These are phyloP conservation scores for Eurois occulta DNA, from an alignment of 2,888 invertebrate species.

Conservation along the genomic window DNA sequence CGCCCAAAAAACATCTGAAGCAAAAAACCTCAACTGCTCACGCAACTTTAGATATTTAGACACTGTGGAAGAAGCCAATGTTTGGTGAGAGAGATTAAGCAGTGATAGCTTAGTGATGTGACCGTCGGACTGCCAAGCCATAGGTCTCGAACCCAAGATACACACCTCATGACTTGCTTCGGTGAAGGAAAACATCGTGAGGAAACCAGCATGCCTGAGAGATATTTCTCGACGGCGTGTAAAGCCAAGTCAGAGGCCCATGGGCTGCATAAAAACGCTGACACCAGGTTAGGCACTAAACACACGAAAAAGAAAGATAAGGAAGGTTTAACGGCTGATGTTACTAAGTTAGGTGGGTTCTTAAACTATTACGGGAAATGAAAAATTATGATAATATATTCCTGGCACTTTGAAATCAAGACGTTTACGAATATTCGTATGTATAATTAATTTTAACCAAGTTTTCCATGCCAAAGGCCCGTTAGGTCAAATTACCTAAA, in stretches of 20 bases:
- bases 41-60: not conserved
- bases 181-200: too few relatives aligned
- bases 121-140: too few relatives aligned
- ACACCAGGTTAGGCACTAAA: too few relatives aligned
- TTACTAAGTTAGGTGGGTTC: not conserved
- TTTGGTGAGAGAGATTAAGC: not conserved
- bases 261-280: too few relatives aligned
- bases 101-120: too few relatives aligned
- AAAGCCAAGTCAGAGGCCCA: too few relatives aligned
- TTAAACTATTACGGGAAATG: not conserved
- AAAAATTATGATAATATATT: slow-evolving; percentile 35
- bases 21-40: not conserved
- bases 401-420: slow-evolving; percentile 48
- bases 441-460: slow-evolving; percentile 70
- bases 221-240: too few relatives aligned
- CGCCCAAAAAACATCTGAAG: not conserved
- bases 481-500: slow-evolving; percentile 72
- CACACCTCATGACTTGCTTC: too few relatives aligned
- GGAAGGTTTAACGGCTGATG: not conserved
- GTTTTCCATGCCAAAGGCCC: slow-evolving; percentile 73
- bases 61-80: not conserved
- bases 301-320: too few relatives aligned
- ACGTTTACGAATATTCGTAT: slow-evolving; percentile 59
- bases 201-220: too few relatives aligned
- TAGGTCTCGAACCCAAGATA: too few relatives aligned